phyloP scores from a whole-genome alignment of 1,140 invertebrate genomes.

The Drosophila micromelanica region DNA sequence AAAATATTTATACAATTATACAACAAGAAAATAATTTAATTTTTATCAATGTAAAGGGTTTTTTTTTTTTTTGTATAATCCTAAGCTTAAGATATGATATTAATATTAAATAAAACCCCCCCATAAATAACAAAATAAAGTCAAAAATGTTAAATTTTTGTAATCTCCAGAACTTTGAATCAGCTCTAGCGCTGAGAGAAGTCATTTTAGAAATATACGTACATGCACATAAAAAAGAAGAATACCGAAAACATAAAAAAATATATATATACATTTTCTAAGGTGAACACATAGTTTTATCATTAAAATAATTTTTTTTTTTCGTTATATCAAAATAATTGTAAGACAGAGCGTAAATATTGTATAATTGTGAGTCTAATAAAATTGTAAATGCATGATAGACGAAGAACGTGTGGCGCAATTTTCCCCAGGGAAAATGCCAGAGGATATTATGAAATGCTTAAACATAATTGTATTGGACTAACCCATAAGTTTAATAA shows the following conservation, averaged over 20 bases:
- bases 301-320: conserved; percentile 27
- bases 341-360: conserved; percentile 31
- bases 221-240: conserved; percentile 11
- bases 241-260: background rate
- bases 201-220: conserved; percentile 30
- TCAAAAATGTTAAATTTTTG: conserved; percentile 28
- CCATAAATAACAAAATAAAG: conserved; percentile 25
- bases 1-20: conserved; percentile 72
- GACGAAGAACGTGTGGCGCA: background rate
- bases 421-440: conserved; percentile 16
- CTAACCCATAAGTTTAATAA: conserved; percentile 70
- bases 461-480: conserved; percentile 59
- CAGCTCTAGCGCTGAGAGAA: conserved; percentile 37
- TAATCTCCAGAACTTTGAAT: conserved; percentile 38
- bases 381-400: conserved; percentile 37
- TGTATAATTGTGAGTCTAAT: conserved; percentile 30
- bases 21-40: conserved; percentile 63
- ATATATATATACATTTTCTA: conserved; percentile 25
- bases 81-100: conserved; percentile 40
- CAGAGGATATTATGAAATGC: conserved; percentile 25
- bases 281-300: conserved; percentile 28
- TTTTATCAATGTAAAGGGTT: conserved; percentile 48
- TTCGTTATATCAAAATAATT: conserved; percentile 16
- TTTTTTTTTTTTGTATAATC: conserved; percentile 52
- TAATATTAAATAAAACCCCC: conserved; percentile 30